These are phyloP conservation scores for Propithecus perrieri DNA, from an alignment of 2,797 vertebrate genomes.

Conservation along the genomic window DNA sequence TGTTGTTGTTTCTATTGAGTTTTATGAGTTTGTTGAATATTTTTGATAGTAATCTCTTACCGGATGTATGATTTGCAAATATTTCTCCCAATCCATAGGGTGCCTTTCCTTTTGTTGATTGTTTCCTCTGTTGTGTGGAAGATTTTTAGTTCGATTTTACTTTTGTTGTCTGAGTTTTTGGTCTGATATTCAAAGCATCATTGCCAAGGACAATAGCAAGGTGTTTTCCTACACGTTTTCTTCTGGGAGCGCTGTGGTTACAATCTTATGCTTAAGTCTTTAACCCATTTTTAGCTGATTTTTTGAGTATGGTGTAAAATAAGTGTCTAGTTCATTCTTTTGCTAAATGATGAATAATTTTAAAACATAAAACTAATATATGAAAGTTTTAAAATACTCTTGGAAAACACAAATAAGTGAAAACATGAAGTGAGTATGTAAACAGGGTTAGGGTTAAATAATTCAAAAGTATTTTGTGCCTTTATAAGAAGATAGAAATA, in stretches of 20 bases:
- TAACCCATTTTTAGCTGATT: neutral
- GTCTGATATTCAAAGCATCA: no score
- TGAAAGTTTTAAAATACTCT: neutral
- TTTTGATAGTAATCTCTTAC: neutral
- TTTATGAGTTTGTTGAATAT: neutral
- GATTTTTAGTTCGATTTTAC: neutral
- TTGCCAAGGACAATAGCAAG: neutral
- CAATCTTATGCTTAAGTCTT: neutral
- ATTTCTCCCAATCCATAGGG: neutral
- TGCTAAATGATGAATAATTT: neutral
- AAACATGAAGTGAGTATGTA: rapidly evolving
- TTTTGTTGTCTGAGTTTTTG: neutral
- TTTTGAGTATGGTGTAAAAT: neutral
- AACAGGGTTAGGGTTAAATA: neutral
- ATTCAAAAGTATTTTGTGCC: neutral
- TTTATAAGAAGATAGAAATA: neutral
- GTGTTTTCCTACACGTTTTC: neutral
- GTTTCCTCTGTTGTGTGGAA: neutral
- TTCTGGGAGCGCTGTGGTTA: neutral
- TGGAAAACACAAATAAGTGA: neutral
- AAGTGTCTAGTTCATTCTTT: neutral
- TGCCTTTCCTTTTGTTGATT: neutral
- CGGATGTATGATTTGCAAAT: neutral
- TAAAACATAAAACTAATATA: neutral
- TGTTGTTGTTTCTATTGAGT: neutral